Base-by-base conservation (phyloP, 2,888 invertebrate species). In the Drosophila anceps region DNA sequence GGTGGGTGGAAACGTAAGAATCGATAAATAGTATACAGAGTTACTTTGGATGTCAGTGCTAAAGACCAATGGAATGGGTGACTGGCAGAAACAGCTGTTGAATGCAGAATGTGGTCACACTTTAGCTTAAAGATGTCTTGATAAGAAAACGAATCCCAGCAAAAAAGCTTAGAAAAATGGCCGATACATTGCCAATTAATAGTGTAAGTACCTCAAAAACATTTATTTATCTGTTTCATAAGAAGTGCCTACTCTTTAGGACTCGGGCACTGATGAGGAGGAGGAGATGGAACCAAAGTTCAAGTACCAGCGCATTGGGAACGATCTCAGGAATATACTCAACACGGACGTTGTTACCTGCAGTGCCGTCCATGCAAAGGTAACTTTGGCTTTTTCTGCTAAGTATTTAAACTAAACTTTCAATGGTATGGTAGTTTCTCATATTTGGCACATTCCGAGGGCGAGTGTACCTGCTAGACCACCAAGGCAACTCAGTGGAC, bases 361-460 rank as follows among this genome's bases (percentile, higher is more conserved):
- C 92, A 96, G 98, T 88, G 97, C 98, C 73, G 97, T 98, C 48
- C 98, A 98, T 93, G 95, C 98, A 10, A 98, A 98, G 94, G 97
- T 97, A 24, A 4, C 27, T 57, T 41, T 31, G 13, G 5, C 8
- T 24, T 1, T n/a, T n/a, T 37, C 10, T 27, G n/a, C 20, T 0
- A 24, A 33, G 6, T 15, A 9, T 12, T 8, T 9, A 24, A 50
- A 31, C 8, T 27, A 15, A 48, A 37, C 1, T n/a, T 20, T 18
- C 1, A 1, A 51, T 35, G 6, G 5, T 33, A 7, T 12, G 12
- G 55, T 83, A 97, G 96, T 98, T 98, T 93, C 95, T 98, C 59
- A 98, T 98, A 86, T 94, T 99, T 73, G 99, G 98, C 31, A 98
- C 98, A 15, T 96, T 97, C 91, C 97, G 97, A 96, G 99, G 99